These are phyloP conservation scores for Phalacrocorax pelagicus DNA, from an alignment of 2,113 vertebrate species.

Conservation along the genomic window DNA sequence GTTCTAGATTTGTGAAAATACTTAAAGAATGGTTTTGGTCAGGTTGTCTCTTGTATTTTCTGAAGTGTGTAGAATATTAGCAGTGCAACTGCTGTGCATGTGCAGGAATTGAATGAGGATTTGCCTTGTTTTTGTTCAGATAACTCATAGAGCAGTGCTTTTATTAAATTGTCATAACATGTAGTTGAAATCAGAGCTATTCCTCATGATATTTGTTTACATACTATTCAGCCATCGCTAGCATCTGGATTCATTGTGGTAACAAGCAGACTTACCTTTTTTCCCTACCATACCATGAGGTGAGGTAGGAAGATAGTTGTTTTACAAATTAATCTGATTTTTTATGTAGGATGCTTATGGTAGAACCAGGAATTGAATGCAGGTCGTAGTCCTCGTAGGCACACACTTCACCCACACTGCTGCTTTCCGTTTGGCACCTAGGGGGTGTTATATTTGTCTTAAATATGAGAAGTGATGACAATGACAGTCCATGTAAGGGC, in stretches of 20 bases:
- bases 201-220: background rate
- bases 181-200: background rate
- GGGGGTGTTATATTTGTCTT: background rate
- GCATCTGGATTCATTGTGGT: background rate
- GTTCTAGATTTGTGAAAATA: background rate
- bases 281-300: background rate
- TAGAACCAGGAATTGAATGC: background rate
- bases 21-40: background rate
- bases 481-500: background rate
- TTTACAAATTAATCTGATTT: background rate
- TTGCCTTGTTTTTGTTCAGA: background rate
- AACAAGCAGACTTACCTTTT: background rate
- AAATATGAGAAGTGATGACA: background rate
- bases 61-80: background rate
- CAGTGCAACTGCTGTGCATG: background rate
- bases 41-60: background rate
- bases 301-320: background rate
- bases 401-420: background rate
- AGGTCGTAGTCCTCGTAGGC: background rate
- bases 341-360: background rate
- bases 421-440: background rate
- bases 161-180: background rate
- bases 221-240: background rate
- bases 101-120: background rate
- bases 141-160: background rate